Evolutionary conservation across 1,140 invertebrate species (phyloP).

Genomic region (Sycophaga agraensis): DNA sequence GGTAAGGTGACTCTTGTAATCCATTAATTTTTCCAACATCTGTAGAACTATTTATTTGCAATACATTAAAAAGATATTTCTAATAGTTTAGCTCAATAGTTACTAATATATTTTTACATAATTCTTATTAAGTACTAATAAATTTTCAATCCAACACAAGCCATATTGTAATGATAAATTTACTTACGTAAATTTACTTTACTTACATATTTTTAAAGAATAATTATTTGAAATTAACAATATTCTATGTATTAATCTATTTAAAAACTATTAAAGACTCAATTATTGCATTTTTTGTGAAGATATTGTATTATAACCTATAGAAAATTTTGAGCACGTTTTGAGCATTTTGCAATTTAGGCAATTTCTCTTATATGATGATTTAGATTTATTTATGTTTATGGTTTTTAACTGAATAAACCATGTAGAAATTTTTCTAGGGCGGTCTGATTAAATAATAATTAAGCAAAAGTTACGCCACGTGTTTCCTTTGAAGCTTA

Average conservation of each 20-base stretch:
- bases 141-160: too few relatives aligned
- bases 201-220: too few relatives aligned
- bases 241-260: too few relatives aligned
- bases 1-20: slow-evolving; percentile 27
- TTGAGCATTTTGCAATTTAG: too few relatives aligned
- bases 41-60: neutral
- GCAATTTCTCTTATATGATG: slow-evolving; percentile 39
- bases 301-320: too few relatives aligned
- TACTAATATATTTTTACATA: slow-evolving; percentile 16
- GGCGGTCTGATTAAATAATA: slow-evolving; percentile 39
- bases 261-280: too few relatives aligned
- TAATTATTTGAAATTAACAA: too few relatives aligned
- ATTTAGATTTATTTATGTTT: slow-evolving; percentile 44
- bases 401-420: slow-evolving; percentile 44
- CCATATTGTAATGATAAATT: too few relatives aligned
- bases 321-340: too few relatives aligned
- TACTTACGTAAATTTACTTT: too few relatives aligned
- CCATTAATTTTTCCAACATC: slow-evolving; percentile 19
- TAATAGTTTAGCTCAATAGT: neutral
- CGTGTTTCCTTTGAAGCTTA: slow-evolving; percentile 12
- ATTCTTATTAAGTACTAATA: neutral
- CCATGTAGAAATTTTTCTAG: slow-evolving; percentile 45
- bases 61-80: neutral
- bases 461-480: neutral
- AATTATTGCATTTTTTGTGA: too few relatives aligned